phyloP scores from a whole-genome alignment of 2,888 invertebrate genomes.

The Caenorhabditis sinica region DNA sequence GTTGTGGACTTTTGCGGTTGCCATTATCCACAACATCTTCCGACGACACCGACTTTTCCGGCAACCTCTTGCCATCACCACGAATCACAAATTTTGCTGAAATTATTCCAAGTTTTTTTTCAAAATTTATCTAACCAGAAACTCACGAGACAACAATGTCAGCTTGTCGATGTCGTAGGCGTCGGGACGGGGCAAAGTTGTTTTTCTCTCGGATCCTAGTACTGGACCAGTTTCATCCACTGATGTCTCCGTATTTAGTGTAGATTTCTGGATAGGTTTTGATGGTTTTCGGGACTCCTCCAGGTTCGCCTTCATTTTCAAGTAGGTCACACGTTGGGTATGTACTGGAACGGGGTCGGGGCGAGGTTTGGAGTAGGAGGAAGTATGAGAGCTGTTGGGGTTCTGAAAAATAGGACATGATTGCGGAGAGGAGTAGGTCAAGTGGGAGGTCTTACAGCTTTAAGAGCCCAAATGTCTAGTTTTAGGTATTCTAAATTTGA shows the following conservation, averaged over 20 bases:
- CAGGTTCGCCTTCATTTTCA: constrained; percentile 79
- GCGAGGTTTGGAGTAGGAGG: not conserved
- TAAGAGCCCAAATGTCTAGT: too few relatives aligned
- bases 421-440: too few relatives aligned
- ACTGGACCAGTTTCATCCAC: constrained; percentile 14
- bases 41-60: not conserved
- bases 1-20: too few relatives aligned
- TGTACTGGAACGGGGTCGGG: constrained; percentile 82
- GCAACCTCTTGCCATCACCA: not conserved
- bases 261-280: not conserved
- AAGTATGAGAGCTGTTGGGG: constrained; percentile 16
- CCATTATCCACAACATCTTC: not conserved
- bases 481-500: too few relatives aligned
- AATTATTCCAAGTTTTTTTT: not conserved
- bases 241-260: not conserved
- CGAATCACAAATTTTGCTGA: not conserved
- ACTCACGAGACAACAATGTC: constrained; percentile 78
- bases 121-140: not conserved
- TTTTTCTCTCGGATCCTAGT: constrained; percentile 2
- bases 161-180: constrained; percentile 76
- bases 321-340: constrained; percentile 78
- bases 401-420: too few relatives aligned
- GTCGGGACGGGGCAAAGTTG: too few relatives aligned
- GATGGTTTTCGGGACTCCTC: not conserved
- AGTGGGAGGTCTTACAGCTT: too few relatives aligned